Evolutionary conservation across 2,888 invertebrate genomes (phyloP).

Genomic region (Erynnis tages): DNA sequence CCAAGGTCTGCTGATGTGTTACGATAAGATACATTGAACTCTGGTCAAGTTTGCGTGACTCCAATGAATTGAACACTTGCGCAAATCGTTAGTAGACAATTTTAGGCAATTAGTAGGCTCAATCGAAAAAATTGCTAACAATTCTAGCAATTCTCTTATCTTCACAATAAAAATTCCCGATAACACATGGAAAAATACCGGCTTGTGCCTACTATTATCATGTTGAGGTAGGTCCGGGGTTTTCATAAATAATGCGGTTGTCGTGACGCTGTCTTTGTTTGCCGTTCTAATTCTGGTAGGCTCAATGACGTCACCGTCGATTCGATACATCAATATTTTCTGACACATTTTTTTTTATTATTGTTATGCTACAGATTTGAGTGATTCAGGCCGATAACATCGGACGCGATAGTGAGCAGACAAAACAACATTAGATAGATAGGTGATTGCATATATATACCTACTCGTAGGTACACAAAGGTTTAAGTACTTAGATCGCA

Average conservation of each 20-base stretch:
- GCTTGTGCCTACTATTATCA: slow-evolving; percentile 36
- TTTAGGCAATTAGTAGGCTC: neutral
- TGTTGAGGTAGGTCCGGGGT: slow-evolving; percentile 62
- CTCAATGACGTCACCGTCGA: slow-evolving; percentile 11
- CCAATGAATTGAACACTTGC: slow-evolving; percentile 10
- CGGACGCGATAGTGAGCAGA: too few relatives aligned
- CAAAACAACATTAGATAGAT: too few relatives aligned
- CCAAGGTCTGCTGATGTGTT: slow-evolving; percentile 2
- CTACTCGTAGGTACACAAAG: too few relatives aligned
- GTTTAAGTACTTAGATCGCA: too few relatives aligned
- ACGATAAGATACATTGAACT: slow-evolving; percentile 7
- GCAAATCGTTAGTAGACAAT: slow-evolving; percentile 2
- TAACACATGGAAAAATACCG: slow-evolving; percentile 57
- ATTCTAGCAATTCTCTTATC: slow-evolving; percentile 5
- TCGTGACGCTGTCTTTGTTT: slow-evolving; percentile 26
- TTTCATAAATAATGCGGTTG: slow-evolving; percentile 35
- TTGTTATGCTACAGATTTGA: too few relatives aligned
- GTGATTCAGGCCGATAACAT: too few relatives aligned
- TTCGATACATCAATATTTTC: neutral
- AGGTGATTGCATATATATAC: too few relatives aligned
- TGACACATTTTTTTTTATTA: slow-evolving; percentile 3
- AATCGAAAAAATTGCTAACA: neutral
- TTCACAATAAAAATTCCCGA: slow-evolving; percentile 32
- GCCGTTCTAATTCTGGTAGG: slow-evolving; percentile 9
- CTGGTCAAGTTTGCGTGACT: neutral